Evolutionary conservation across 2,888 invertebrate genomes (phyloP).

Genomic region (Mythimna loreyi): DNA sequence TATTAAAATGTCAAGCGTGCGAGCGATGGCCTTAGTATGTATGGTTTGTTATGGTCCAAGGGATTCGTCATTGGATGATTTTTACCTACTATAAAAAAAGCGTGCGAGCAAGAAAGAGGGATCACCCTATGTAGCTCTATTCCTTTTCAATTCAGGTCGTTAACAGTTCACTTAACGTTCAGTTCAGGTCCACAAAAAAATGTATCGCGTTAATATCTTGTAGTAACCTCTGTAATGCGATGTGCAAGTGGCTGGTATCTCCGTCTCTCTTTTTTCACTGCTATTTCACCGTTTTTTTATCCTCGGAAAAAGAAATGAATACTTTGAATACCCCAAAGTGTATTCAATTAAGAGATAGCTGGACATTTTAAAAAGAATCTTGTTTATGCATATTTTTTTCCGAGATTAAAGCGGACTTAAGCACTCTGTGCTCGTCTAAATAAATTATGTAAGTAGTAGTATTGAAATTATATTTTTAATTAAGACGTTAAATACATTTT

Average conservation of each 20-base stretch:
- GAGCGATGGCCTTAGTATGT: too few relatives aligned
- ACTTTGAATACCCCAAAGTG: slow-evolving; percentile 58
- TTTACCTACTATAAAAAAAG: too few relatives aligned
- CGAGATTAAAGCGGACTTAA: slow-evolving; percentile 23
- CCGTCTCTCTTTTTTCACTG: slow-evolving; percentile 36
- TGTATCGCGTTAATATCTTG: not conserved
- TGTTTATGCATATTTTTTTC: slow-evolving; percentile 45
- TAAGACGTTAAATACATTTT: not conserved
- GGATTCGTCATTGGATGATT: too few relatives aligned
- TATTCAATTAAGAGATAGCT: slow-evolving; percentile 62
- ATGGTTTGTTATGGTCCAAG: too few relatives aligned
- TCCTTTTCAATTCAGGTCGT: too few relatives aligned
- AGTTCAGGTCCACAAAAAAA: too few relatives aligned
- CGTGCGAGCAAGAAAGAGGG: too few relatives aligned
- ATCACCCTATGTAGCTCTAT: too few relatives aligned
- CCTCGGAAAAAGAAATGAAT: slow-evolving; percentile 53
- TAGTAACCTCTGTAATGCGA: slow-evolving; percentile 43
- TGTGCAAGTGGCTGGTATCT: slow-evolving; percentile 39
- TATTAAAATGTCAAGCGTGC: too few relatives aligned
- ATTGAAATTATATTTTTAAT: slow-evolving; percentile 48
- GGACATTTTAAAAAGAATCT: slow-evolving; percentile 55
- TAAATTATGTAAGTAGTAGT: slow-evolving; percentile 37
- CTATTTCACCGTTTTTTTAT: slow-evolving; percentile 49
- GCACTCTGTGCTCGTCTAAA: slow-evolving; percentile 15
- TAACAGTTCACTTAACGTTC: too few relatives aligned